Percentiles rank a stretch among this genome's conserved stretches.
phyloP scores from a whole-genome alignment of 2,797 vertebrate genomes.

The Geotrypetes seraphini region DNA sequence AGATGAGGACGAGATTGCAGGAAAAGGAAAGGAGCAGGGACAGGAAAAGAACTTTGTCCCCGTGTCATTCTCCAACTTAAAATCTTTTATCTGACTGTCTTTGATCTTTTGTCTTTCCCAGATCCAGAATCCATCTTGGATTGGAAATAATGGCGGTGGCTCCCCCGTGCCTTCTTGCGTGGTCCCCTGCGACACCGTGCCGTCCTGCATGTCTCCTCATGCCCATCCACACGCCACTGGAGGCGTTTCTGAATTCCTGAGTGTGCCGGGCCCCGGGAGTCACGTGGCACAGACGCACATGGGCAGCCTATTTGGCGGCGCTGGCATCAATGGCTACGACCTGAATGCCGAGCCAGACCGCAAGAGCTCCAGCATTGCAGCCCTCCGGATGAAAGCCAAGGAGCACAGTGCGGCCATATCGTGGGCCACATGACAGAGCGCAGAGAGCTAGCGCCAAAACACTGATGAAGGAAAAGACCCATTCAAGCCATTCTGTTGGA shows the following conservation, averaged over 20 bases:
- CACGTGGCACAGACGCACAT: conserved; percentile 94
- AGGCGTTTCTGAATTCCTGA: conserved; percentile 85
- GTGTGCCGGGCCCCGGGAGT: conserved; percentile 66
- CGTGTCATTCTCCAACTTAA: too few relatives aligned
- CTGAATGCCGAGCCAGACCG: conserved; percentile 93
- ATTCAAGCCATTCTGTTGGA: conserved; percentile 20
- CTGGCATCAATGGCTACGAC: conserved; percentile 86
- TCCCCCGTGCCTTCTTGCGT: conserved; percentile 91
- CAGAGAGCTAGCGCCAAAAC: conserved; percentile 4
- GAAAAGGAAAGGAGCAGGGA: too few relatives aligned
- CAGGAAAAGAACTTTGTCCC: too few relatives aligned
- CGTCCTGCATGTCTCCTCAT: conserved; percentile 90
- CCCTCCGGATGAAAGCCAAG: conserved; percentile 96
- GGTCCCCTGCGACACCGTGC: conserved; percentile 87
- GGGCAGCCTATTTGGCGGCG: conserved; percentile 82
- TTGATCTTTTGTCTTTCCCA: conserved; percentile 34
- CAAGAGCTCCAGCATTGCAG: conserved; percentile 94
- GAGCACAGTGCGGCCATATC: conserved; percentile 98
- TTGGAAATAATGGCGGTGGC: conserved; percentile 75
- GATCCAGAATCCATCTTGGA: conserved; percentile 98
- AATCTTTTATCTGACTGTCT: too few relatives aligned
- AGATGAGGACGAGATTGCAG: too few relatives aligned
- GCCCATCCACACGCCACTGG: conserved; percentile 77
- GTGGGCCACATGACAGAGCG: conserved; percentile 88
- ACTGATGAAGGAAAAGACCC: conserved; percentile 20